These are phyloP conservation scores for Melanotus villosus DNA, from an alignment of 2,888 invertebrate species.

Conservation along the genomic window DNA sequence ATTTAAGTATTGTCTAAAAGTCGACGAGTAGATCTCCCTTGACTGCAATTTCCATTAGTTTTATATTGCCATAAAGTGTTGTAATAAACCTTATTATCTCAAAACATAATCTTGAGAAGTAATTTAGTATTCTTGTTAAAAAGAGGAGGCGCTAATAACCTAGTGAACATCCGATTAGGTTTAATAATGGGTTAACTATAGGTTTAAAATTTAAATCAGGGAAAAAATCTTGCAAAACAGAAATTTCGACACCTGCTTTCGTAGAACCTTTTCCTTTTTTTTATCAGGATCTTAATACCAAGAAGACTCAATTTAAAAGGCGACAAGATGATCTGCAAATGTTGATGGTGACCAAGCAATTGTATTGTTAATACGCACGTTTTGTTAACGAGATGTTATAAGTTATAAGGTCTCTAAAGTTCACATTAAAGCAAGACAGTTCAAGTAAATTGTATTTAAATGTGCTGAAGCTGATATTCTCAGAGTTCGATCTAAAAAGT, in stretches of 20 bases:
- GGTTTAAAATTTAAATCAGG: not conserved
- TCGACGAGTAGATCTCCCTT: not conserved
- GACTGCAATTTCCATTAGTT: slow-evolving; percentile 2
- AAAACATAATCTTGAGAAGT: not conserved
- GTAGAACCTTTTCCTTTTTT: not conserved
- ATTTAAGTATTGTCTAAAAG: slow-evolving; percentile 8
- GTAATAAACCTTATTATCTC: slow-evolving; percentile 14
- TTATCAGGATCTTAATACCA: not conserved
- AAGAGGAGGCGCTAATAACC: slow-evolving; percentile 11
- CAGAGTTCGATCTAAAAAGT: not conserved
- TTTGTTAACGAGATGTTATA: slow-evolving; percentile 34
- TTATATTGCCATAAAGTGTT: not conserved
- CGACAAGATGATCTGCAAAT: slow-evolving; percentile 21
- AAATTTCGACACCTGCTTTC: slow-evolving; percentile 10
- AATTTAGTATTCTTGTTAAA: not conserved
- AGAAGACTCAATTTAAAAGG: slow-evolving; percentile 25
- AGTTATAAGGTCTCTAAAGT: slow-evolving; percentile 19
- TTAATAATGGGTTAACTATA: slow-evolving; percentile 15
- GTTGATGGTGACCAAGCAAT: slow-evolving; percentile 25
- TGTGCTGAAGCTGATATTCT: not conserved
- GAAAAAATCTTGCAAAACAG: slow-evolving; percentile 7
- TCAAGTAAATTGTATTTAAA: not conserved
- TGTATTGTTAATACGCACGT: slow-evolving; percentile 11
- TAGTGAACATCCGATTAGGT: slow-evolving; percentile 15
- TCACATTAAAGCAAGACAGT: not conserved